Conservation (phyloP, 2,113 vertebrate genomes). For the Physeter macrocephalus region DNA sequence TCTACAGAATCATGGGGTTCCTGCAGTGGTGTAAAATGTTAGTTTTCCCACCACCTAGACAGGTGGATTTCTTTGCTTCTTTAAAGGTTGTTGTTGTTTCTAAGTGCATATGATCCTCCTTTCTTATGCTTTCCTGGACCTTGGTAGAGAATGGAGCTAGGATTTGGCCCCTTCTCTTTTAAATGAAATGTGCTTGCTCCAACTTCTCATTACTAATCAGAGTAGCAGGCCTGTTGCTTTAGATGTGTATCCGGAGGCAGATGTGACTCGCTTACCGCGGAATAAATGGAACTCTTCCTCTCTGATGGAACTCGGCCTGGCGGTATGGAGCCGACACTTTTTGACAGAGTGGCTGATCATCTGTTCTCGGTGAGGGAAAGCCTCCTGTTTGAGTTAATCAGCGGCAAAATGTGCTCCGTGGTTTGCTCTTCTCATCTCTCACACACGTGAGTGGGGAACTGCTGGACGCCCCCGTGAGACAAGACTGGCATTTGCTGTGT, state of each 20-base stretch:
- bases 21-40: background rate
- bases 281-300: background rate
- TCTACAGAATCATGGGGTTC: background rate
- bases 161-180: background rate
- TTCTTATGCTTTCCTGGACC: background rate
- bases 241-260: background rate
- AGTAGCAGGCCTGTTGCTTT: background rate
- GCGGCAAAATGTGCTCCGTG: background rate
- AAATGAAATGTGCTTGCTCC: background rate
- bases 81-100: background rate
- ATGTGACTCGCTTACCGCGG: background rate
- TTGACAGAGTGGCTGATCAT: background rate
- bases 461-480: background rate
- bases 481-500: background rate
- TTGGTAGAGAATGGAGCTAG: background rate
- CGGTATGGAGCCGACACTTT: background rate
- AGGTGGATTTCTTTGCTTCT: background rate
- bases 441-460: accelerated
- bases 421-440: background rate
- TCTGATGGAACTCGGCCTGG: background rate
- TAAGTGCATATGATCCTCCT: background rate
- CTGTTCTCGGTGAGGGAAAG: background rate
- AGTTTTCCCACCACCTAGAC: background rate
- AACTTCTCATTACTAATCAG: conserved; percentile 17
- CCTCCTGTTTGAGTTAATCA: background rate